Conservation (phyloP, 2,888 invertebrate species). For the Drosophila prostipennis region DNA sequence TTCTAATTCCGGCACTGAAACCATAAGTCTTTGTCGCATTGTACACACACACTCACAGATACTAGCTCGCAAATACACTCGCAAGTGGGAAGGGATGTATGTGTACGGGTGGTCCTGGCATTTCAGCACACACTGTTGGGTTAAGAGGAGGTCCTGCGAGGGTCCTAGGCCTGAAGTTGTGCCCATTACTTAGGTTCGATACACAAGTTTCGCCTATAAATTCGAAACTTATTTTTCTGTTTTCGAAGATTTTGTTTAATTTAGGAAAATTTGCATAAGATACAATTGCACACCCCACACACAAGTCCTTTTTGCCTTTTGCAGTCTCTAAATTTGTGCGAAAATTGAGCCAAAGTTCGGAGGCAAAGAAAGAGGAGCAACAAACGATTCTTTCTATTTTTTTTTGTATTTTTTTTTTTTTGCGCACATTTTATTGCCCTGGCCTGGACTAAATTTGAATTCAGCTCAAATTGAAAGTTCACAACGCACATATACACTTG, state of each 20-base stretch:
- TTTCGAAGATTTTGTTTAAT: constrained; percentile 79
- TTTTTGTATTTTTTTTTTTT: constrained; percentile 24
- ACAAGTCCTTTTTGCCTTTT: constrained; percentile 12
- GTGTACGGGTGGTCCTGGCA: constrained; percentile 17
- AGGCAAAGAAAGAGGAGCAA: constrained; percentile 31
- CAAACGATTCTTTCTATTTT: constrained; percentile 20
- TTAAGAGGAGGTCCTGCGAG: constrained; percentile 19
- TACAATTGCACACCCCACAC: constrained; percentile 56
- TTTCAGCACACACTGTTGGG: constrained; percentile 32
- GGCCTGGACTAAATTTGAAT: constrained; percentile 70
- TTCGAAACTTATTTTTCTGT: constrained; percentile 78
- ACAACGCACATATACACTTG: constrained; percentile 48
- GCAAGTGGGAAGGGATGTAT: neutral
- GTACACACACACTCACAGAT: constrained; percentile 51
- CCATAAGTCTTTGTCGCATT: constrained; percentile 81
- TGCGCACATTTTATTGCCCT: constrained; percentile 64
- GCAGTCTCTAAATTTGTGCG: constrained; percentile 73
- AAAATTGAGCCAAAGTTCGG: constrained; percentile 77
- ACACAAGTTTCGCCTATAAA: constrained; percentile 73
- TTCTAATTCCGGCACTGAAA: constrained; percentile 80
- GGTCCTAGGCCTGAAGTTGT: constrained; percentile 36
- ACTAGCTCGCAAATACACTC: constrained; percentile 16
- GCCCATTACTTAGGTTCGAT: constrained; percentile 71
- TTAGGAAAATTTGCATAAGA: constrained; percentile 78
- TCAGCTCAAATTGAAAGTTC: constrained; percentile 78